These are phyloP conservation scores for Nycticebus coucang DNA, from an alignment of 2,113 vertebrate species.

Conservation along the genomic window DNA sequence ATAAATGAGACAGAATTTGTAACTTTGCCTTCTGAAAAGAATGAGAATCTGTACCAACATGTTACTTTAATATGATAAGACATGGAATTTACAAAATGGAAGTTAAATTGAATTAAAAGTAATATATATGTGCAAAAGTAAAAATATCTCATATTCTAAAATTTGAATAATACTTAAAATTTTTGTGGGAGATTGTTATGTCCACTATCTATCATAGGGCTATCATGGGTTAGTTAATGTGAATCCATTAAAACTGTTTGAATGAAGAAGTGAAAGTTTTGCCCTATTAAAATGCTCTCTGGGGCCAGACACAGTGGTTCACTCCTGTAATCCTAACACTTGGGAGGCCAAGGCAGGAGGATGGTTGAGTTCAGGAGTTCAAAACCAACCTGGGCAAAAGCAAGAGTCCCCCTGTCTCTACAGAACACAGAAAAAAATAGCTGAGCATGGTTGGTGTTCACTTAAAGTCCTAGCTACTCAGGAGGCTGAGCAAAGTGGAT, in stretches of 20 bases:
- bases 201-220: background rate
- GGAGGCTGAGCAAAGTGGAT: too few species aligned
- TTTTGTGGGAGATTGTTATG: background rate
- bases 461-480: too few species aligned
- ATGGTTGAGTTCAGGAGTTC: too few species aligned
- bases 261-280: conserved; percentile 33
- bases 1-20: background rate
- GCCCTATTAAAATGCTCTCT: background rate
- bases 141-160: conserved; percentile 14
- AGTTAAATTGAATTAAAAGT: conserved; percentile 31
- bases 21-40: conserved; percentile 21
- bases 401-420: too few species aligned
- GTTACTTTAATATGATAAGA: background rate
- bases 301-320: too few species aligned
- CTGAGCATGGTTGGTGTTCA: too few species aligned
- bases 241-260: conserved; percentile 38
- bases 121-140: conserved; percentile 4
- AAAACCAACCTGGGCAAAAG: too few species aligned
- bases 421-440: too few species aligned
- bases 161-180: conserved; percentile 46
- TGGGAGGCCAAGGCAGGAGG: too few species aligned
- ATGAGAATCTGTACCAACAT: background rate
- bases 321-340: too few species aligned
- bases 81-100: conserved; percentile 23
- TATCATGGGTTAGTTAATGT: conserved; percentile 4